Evolutionary conservation across 2,888 invertebrate species (phyloP).

Genomic region (Leptopilina syphax): DNA sequence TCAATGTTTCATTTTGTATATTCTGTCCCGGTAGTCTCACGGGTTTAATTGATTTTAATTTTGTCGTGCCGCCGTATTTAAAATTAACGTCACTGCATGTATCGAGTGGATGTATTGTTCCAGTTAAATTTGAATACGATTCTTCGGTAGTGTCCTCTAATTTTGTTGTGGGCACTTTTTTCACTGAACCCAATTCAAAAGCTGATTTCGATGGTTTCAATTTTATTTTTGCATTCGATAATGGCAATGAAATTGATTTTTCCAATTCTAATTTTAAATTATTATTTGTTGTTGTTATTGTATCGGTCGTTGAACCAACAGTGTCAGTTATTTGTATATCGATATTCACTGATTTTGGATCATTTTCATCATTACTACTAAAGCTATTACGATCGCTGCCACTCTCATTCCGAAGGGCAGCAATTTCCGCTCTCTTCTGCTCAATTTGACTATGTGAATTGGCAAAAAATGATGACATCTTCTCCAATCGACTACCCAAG

Average conservation of each 20-base stretch:
- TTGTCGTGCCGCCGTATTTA: conserved; percentile 88
- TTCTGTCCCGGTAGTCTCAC: conserved; percentile 61
- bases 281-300: conserved; percentile 56
- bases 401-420: conserved; percentile 66
- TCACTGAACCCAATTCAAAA: conserved; percentile 72
- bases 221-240: conserved; percentile 68
- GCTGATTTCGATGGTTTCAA: conserved; percentile 73
- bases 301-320: conserved; percentile 46
- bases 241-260: conserved; percentile 72
- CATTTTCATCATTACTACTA: conserved; percentile 70
- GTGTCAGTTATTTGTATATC: conserved; percentile 75
- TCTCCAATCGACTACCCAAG: conserved; percentile 72
- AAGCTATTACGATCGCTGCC: conserved; percentile 57
- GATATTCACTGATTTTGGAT: conserved; percentile 73
- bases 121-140: conserved; percentile 74
- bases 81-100: conserved; percentile 87
- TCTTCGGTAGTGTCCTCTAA: conserved; percentile 76
- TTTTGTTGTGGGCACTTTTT: conserved; percentile 75
- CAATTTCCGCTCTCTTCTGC: conserved; percentile 80
- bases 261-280: conserved; percentile 68
- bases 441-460: conserved; percentile 84
- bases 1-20: conserved; percentile 62
- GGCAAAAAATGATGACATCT: conserved; percentile 80
- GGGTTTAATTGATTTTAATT: conserved; percentile 86
- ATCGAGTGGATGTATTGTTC: conserved; percentile 83